These are phyloP conservation scores for Gallinago undulata DNA, from an alignment of 2,113 vertebrate genomes.

Conservation along the genomic window DNA sequence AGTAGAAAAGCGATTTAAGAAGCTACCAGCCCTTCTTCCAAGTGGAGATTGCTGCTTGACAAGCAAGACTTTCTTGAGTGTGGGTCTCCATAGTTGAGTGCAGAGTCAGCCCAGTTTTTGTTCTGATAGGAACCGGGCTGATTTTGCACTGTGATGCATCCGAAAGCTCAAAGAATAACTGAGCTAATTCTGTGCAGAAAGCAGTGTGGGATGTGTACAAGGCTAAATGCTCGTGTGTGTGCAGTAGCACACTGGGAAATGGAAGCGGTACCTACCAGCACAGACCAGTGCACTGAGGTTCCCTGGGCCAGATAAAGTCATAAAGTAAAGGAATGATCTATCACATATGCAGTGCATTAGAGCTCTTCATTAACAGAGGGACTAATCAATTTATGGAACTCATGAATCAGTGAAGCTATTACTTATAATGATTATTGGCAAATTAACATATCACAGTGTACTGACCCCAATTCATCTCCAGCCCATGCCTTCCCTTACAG, in stretches of 20 bases:
- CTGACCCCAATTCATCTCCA: constrained; percentile 56
- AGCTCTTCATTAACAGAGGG: constrained; percentile 69
- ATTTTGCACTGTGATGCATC: background rate
- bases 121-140: background rate
- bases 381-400: constrained; percentile 72
- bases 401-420: constrained; percentile 65
- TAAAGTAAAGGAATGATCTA: constrained; percentile 48
- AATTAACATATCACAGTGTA: constrained; percentile 55
- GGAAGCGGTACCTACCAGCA: background rate
- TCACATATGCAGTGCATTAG: constrained; percentile 2
- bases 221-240: rapidly evolving
- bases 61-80: background rate
- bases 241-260: background rate
- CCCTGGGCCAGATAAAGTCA: background rate
- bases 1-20: background rate
- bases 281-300: background rate
- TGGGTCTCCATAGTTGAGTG: background rate
- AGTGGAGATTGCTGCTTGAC: background rate
- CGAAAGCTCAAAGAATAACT: background rate
- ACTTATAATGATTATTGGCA: constrained; percentile 65
- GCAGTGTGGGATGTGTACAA: background rate
- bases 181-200: background rate
- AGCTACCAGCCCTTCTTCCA: background rate
- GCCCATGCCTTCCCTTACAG: background rate
- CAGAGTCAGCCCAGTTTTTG: background rate